Evolutionary conservation across 2,113 vertebrate genomes (phyloP), one percentile per base, ranked within the genome.

Genomic region (Oreochromis aureus): DNA sequence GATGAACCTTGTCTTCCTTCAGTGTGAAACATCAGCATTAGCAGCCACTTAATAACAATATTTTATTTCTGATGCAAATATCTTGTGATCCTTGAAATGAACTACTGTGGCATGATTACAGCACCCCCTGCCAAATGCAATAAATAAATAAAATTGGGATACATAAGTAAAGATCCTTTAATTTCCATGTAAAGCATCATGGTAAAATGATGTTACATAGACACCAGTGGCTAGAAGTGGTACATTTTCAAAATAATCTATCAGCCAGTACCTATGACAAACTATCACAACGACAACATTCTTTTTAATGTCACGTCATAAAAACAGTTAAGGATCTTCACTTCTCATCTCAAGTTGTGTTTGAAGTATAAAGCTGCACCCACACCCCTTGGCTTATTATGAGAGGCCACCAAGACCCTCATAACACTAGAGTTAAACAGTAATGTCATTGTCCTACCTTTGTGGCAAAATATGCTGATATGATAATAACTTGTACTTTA

Each of bases 161-260:
- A 16, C 0, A 59, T 16, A 3, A 30, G 13, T 59, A 59, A 30
- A 59, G 27, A 59, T 30, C 2, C 27, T 59, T 59, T 59, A 10
- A 3, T 1, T 16, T 30, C 56, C 0, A 30, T 59, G 56, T 59
- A 59, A 59, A 0, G 4, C 16, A 59, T 32, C 56, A 6, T 18
- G 0, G 24, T 59, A 30, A 30, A 5, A 2, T 2, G 7, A 30
- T 58, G 56, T 59, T 59, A 59, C 27, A 30, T 16, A 30, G 3
- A 59, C 56, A 30, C 3, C 56, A 59, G 56, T 59, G 13, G 5
- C 13, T 30, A 59, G 56, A 59, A 59, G 7, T 59, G 27, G 1
- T 59, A 30, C 56, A 59, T 16, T 9, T 59, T 59, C 24, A 15
- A 30, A 59, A 58, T 58, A 5, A 58, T 30, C 54, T 24, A 24